Evolutionary conservation across 2,797 vertebrate species (phyloP).

Genomic region (Antrozous pallidus): DNA sequence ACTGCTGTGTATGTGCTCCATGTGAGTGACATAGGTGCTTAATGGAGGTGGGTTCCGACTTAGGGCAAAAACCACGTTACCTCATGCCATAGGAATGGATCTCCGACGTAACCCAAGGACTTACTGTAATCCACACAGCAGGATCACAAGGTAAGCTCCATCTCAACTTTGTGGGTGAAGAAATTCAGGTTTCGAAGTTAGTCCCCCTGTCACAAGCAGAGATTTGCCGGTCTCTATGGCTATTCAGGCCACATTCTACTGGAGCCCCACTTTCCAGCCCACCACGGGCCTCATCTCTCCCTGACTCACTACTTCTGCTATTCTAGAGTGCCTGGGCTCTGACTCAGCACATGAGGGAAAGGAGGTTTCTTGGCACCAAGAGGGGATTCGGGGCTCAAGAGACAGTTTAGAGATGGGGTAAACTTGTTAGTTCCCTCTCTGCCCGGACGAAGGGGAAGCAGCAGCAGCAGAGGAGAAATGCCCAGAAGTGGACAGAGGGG

Average conservation of each 20-base stretch:
- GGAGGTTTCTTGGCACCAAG: not conserved
- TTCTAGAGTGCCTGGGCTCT: not conserved
- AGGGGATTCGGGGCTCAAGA: not conserved
- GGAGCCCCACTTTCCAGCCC: not conserved
- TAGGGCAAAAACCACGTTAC: no score
- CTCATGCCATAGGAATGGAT: no score
- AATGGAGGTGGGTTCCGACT: no score
- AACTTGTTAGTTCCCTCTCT: not conserved
- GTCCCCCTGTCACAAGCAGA: not conserved
- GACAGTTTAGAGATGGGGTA: not conserved
- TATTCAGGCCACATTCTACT: not conserved
- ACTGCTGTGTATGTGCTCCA: no score
- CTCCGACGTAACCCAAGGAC: no score
- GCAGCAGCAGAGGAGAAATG: not conserved
- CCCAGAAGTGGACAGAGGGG: not conserved
- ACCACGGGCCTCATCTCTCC: not conserved
- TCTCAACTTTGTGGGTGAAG: not conserved
- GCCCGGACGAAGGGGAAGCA: not conserved
- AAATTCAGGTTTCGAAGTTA: not conserved
- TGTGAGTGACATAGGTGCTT: no score
- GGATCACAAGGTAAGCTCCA: not conserved
- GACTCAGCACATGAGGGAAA: not conserved
- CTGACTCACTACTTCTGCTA: not conserved
- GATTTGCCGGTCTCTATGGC: not conserved
- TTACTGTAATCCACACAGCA: not conserved